These are phyloP conservation scores for Salvator merianae DNA, from an alignment of 2,113 vertebrate species.

Conservation along the genomic window DNA sequence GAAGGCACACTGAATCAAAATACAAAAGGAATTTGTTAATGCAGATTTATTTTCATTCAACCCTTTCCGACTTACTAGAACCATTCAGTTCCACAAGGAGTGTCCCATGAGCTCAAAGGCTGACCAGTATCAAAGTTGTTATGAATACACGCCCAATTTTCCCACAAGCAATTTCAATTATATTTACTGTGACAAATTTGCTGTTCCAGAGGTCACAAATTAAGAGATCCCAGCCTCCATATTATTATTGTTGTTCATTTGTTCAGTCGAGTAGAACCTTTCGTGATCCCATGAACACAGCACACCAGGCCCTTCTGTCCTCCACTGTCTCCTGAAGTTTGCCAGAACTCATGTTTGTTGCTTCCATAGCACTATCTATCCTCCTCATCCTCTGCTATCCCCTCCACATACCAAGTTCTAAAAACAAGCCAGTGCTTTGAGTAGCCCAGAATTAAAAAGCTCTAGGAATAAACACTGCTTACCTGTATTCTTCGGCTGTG, in stretches of 20 bases:
- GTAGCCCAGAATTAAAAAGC: conserved; percentile 61
- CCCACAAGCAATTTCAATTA: neutral
- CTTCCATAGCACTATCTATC: too few species aligned
- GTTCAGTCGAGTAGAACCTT: too few species aligned
- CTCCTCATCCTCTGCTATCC: too few species aligned
- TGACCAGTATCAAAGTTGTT: neutral
- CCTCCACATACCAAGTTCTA: conserved; percentile 34
- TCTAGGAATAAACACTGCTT: conserved; percentile 59
- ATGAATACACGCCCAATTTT: neutral
- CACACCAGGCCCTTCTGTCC: too few species aligned
- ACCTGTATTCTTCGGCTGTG: conserved; percentile 50
- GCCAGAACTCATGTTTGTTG: too few species aligned
- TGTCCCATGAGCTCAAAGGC: neutral
- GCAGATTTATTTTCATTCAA: neutral
- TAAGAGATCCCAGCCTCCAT: conserved; percentile 6
- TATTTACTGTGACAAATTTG: neutral
- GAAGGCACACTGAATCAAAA: neutral
- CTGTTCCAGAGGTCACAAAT: neutral
- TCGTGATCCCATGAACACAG: too few species aligned
- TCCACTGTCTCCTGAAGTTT: too few species aligned
- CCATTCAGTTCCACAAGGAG: neutral
- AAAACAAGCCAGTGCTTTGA: conserved; percentile 60
- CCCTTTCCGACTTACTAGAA: neutral
- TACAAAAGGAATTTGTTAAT: neutral
- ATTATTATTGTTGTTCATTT: neutral